Conservation (phyloP, 2,888 invertebrate genomes). For the Perizoma affinitatum region DNA sequence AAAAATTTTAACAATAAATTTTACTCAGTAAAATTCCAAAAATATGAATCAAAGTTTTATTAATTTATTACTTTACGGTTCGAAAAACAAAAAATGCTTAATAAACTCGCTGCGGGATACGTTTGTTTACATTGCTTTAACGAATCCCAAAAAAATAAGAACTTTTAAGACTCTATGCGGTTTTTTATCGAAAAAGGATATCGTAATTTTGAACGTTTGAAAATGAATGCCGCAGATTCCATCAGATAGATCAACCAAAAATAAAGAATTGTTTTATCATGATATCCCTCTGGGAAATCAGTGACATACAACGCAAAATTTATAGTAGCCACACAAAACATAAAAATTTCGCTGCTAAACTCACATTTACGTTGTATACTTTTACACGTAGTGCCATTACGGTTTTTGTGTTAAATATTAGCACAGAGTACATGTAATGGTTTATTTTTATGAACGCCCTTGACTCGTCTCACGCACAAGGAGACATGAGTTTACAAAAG, state of each 20-base stretch:
- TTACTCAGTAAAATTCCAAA: no score
- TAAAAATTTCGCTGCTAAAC: constrained; percentile 12
- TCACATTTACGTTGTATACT: background rate
- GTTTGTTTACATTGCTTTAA: background rate
- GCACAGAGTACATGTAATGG: background rate
- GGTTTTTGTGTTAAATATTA: background rate
- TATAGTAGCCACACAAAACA: constrained; percentile 25
- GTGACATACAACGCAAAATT: constrained; percentile 26
- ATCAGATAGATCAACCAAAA: constrained; percentile 18
- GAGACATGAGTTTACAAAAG: background rate
- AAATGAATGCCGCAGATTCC: constrained; percentile 16
- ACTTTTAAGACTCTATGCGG: background rate
- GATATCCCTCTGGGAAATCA: constrained; percentile 36
- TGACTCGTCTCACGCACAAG: background rate
- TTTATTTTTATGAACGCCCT: background rate
- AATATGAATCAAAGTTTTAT: no score
- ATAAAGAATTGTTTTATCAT: constrained; percentile 28
- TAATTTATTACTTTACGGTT: no score
- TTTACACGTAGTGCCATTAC: constrained; percentile 1
- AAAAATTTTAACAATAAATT: no score
- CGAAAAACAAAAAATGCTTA: no score
- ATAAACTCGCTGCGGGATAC: no score
- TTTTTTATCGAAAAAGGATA: background rate
- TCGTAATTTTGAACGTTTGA: no score
- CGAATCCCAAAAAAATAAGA: background rate